A percentile compares a stretch with the other conserved stretches of the same genome.
Evolutionary conservation across 2,797 vertebrate species (phyloP).

Genomic region (Fratercula arctica): DNA sequence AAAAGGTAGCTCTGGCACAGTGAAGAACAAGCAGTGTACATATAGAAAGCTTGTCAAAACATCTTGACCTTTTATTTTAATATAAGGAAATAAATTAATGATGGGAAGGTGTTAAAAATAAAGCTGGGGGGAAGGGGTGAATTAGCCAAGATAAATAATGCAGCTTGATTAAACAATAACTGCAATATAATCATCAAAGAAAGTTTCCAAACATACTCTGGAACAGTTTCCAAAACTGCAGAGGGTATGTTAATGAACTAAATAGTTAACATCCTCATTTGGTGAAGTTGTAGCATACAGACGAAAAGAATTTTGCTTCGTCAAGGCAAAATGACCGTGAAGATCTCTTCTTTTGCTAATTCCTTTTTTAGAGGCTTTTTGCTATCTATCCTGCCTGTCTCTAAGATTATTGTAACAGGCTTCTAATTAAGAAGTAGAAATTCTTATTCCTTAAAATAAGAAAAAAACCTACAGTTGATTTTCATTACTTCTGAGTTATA

Average conservation of each 20-base stretch:
- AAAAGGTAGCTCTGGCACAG: background rate
- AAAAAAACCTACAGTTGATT: background rate
- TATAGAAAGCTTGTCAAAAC: background rate
- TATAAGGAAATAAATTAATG: background rate
- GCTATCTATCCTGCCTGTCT: background rate
- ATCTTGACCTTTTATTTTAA: background rate
- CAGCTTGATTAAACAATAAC: background rate
- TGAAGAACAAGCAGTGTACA: background rate
- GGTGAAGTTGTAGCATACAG: background rate
- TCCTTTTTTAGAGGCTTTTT: background rate
- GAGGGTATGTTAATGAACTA: background rate
- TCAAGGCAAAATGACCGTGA: background rate
- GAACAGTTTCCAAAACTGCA: background rate
- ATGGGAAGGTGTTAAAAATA: background rate
- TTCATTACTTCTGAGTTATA: background rate
- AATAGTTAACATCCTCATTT: background rate
- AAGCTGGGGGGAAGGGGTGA: background rate
- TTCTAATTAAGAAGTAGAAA: background rate
- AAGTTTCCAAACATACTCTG: background rate
- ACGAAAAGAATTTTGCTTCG: background rate
- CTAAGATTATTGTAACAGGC: background rate
- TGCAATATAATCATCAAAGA: background rate
- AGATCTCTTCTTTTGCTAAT: background rate
- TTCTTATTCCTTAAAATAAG: background rate
- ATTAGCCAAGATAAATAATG: conserved; percentile 1